phyloP scores from a whole-genome alignment of 2,113 vertebrate genomes.

The Leptobrachium ailaonicum region DNA sequence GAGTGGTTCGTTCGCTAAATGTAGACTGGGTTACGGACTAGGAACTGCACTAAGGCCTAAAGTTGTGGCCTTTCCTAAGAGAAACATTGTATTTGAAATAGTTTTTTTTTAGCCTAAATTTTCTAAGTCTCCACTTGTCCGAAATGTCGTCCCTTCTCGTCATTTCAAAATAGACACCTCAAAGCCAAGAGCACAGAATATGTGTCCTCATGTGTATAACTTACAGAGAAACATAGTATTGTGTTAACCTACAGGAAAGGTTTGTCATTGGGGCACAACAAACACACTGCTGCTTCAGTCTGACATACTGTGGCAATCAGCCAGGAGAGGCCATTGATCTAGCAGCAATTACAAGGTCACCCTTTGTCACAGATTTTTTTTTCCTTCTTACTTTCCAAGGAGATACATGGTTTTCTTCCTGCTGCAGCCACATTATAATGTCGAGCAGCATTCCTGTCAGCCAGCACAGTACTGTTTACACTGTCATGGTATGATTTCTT shows the following conservation, averaged over 20 bases:
- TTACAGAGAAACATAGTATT: conserved; percentile 38
- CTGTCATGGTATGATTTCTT: neutral
- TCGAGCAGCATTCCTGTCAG: conserved; percentile 31
- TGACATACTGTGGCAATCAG: conserved; percentile 49
- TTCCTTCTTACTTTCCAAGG: conserved; percentile 14
- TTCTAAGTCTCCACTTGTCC: no score
- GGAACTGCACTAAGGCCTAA: no score
- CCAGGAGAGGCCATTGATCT: conserved; percentile 57
- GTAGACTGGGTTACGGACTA: no score
- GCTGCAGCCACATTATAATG: neutral
- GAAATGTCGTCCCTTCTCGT: no score
- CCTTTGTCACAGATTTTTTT: conserved; percentile 12
- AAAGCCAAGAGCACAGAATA: no score
- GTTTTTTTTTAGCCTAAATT: no score
- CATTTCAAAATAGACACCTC: no score
- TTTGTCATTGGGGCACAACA: conserved; percentile 36
- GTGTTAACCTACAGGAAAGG: conserved; percentile 41
- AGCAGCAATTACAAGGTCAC: conserved; percentile 54
- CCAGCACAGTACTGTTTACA: conserved; percentile 4
- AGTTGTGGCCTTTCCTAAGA: no score
- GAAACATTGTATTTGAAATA: no score
- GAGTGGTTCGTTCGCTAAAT: no score
- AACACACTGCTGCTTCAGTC: conserved; percentile 45
- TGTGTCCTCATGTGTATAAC: neutral
- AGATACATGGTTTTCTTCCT: conserved; percentile 26